phyloP scores from a whole-genome alignment of 2,113 vertebrate species.

The Oncorhynchus tshawytscha region DNA sequence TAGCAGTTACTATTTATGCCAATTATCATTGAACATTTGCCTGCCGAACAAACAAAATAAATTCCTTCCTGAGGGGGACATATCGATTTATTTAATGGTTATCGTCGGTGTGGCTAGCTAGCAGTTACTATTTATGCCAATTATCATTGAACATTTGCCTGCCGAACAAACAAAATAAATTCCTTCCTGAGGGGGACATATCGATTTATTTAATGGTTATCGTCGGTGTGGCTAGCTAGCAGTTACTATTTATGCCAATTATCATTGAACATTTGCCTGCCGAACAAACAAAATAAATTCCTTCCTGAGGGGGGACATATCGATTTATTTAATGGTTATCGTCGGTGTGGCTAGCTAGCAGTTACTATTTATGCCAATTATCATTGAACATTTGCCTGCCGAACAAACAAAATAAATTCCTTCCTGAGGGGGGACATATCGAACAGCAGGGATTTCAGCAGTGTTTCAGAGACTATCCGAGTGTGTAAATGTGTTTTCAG shows the following conservation, averaged over 20 bases:
- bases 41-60: constrained; percentile 15
- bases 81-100: too few species aligned
- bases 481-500: constrained; percentile 8
- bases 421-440: constrained; percentile 26
- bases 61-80: constrained; percentile 16
- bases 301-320: constrained; percentile 15
- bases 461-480: background rate
- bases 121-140: constrained; percentile 46
- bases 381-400: constrained; percentile 34
- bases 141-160: constrained; percentile 43
- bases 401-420: constrained; percentile 14
- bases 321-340: constrained; percentile 35
- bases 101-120: background rate
- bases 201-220: too few species aligned
- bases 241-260: constrained; percentile 48
- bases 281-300: constrained; percentile 14
- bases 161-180: constrained; percentile 16
- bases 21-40: constrained; percentile 47
- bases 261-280: constrained; percentile 38
- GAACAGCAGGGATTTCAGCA: constrained; percentile 24
- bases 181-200: constrained; percentile 14
- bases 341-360: background rate
- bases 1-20: constrained; percentile 41
- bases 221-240: background rate
- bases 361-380: constrained; percentile 50